Evolutionary conservation across 2,888 invertebrate genomes (phyloP), one percentile per base, ranked within the genome.

Genomic region (Epiblema foenella): DNA sequence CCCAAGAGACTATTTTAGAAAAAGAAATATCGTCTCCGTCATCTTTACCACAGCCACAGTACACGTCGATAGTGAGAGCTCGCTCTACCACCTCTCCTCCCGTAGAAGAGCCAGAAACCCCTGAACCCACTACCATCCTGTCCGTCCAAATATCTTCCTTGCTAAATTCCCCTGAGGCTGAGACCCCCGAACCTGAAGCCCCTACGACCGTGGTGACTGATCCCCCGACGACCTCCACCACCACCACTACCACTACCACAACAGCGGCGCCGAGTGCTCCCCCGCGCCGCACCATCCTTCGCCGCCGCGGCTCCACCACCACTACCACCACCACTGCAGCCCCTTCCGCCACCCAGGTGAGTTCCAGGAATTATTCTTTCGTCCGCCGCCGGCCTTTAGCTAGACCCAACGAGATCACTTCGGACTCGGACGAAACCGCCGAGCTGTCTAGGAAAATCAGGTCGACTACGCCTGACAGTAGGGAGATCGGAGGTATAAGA

Each of bases 341-440:
- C 11, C 78, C 85, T 10, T 79, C 88, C 10, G 81, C 87, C 12
- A 89, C 89, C 10, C 91, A 93, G 95, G 95, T 95, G 90, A 95
- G 95, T 93, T 87, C 88, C 83, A 94, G 91, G 92, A 93, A 89
- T 85, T 93, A 91, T 86, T 82, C 89, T 85, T 90, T 89, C 75
- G 83, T 92, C 75, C 89, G 87, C 74, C 91, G 93, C 73, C 89
- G 91, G 75, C 91, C 91, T 67, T 73, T 89, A 65, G 79, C 84
- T 52, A 85, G 87, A 77, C 86, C 86, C 39, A 93, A 93, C 74
- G 91, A 93, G 83, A 90, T 93, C 83, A 80, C 82, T 77, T 83
- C 86, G 77, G 90, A 91, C 77, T 85, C 86, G 74, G 87, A 84
- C 64, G 89, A 89, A 75, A 76, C 79, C 18, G 77, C 76, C 11